Percentiles rank a stretch among this genome's conserved stretches.
phyloP scores from a whole-genome alignment of 2,888 invertebrate species.

The Drosophila atripex region DNA sequence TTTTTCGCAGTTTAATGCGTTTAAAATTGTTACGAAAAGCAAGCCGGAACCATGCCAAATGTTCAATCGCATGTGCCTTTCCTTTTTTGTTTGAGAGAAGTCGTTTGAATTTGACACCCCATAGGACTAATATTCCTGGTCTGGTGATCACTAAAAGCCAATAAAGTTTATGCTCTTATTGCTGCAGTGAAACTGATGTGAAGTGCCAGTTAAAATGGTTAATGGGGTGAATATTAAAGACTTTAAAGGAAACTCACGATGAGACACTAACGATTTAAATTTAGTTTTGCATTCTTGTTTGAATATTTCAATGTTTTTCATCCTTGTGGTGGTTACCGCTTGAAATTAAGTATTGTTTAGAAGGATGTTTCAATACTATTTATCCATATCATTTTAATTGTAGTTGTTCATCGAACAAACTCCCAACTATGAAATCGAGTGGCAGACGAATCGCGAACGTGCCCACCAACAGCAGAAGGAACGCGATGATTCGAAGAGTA shows the following conservation, averaged over 20 bases:
- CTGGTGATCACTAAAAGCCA: background rate
- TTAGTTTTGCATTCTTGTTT: background rate
- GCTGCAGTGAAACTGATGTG: background rate
- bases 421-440: slow-evolving; percentile 94
- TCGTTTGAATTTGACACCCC: background rate
- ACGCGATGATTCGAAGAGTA: slow-evolving; percentile 69
- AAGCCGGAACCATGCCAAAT: background rate
- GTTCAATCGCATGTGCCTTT: background rate
- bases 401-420: slow-evolving; percentile 93
- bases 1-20: background rate
- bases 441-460: slow-evolving; percentile 92
- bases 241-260: too few relatives aligned
- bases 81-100: background rate
- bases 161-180: background rate
- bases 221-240: background rate
- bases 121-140: background rate
- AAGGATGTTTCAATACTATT: background rate
- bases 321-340: background rate
- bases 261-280: background rate
- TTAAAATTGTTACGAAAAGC: background rate
- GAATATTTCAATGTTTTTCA: background rate
- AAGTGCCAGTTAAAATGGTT: background rate
- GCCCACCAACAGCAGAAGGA: slow-evolving; percentile 86
- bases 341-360: background rate
- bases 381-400: background rate